Conservation (phyloP, 2,797 vertebrate genomes). For the Carapus acus region DNA sequence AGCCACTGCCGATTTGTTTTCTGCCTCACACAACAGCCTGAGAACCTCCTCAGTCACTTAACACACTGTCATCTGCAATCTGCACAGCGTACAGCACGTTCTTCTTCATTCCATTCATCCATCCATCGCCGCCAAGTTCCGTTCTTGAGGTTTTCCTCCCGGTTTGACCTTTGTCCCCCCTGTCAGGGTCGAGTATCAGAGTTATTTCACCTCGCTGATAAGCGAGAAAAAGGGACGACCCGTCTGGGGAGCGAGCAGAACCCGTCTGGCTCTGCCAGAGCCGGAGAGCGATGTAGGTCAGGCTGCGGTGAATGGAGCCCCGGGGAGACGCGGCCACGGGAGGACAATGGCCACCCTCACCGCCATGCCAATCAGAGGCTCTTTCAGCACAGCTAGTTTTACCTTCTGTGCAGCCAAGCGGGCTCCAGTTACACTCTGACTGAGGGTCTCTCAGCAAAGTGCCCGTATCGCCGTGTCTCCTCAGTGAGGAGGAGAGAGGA, state of each 20-base stretch:
- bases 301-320: conserved; percentile 46
- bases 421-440: conserved; percentile 47
- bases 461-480: conserved; percentile 16
- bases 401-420: conserved; percentile 29
- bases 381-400: conserved; percentile 46
- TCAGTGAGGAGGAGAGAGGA: neutral
- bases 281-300: conserved; percentile 60
- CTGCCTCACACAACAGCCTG: conserved; percentile 32
- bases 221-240: conserved; percentile 28
- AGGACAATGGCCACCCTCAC: conserved; percentile 57
- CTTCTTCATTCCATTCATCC: too few species aligned
- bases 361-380: conserved; percentile 33
- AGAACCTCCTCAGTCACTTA: conserved; percentile 33
- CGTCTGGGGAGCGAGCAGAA: conserved; percentile 40
- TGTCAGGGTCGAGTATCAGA: conserved; percentile 10
- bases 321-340: conserved; percentile 28
- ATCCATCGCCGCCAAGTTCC: conserved; percentile 45
- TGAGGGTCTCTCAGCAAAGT: conserved; percentile 20
- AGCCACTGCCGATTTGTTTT: conserved; percentile 35
- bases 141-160: conserved; percentile 24
- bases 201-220: too few species aligned
- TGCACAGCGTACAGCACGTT: too few species aligned
- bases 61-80: too few species aligned
- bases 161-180: conserved; percentile 44
- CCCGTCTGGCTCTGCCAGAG: conserved; percentile 40